phyloP scores from a whole-genome alignment of 2,797 vertebrate species.

The Tapirus indicus region DNA sequence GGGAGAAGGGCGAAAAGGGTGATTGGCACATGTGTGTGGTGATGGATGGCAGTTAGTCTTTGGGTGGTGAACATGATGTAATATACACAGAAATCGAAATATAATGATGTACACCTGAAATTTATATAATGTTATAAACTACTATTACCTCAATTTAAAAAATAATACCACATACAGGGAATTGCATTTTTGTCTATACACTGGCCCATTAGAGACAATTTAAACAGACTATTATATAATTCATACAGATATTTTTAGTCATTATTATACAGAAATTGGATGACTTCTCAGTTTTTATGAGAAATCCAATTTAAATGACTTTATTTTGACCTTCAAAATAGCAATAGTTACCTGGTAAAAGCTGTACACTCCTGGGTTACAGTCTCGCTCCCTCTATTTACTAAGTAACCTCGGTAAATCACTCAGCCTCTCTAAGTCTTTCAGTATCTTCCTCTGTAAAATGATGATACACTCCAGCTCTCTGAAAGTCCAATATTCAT shows the following conservation, averaged over 20 bases:
- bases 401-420: background rate
- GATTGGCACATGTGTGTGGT: too few relatives aligned
- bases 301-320: background rate
- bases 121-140: too few relatives aligned
- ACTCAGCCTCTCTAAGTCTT: background rate
- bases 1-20: too few relatives aligned
- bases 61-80: too few relatives aligned
- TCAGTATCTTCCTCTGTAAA: background rate
- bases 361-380: background rate
- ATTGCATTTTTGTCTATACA: background rate
- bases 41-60: too few relatives aligned
- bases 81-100: too few relatives aligned
- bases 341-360: background rate
- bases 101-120: too few relatives aligned
- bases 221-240: slow-evolving; percentile 1
- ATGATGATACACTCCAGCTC: background rate
- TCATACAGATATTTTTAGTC: background rate
- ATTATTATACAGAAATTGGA: background rate
- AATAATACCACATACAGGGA: background rate
- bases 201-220: background rate
- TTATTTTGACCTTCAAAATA: slow-evolving; percentile 15
- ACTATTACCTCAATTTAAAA: too few relatives aligned
- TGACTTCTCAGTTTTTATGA: slow-evolving; percentile 26
- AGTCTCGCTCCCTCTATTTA: background rate
- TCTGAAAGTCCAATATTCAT: background rate